phyloP scores from a whole-genome alignment of 1,140 invertebrate species.

The Conopomorpha cramerella region DNA sequence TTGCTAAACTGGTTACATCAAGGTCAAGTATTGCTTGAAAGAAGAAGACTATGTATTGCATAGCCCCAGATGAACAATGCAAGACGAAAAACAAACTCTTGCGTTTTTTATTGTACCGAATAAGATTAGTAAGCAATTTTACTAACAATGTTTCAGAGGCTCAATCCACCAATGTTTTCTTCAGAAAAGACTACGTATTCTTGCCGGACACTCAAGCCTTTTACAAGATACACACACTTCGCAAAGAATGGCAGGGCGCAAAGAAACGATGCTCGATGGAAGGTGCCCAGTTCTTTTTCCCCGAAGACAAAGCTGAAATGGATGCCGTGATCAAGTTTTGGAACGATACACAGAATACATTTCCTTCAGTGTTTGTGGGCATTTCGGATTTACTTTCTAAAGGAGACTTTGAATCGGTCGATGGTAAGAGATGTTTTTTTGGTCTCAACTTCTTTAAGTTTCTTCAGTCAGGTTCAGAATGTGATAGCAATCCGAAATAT shows the following conservation, averaged over 20 bases:
- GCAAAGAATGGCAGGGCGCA: slow-evolving; percentile 23
- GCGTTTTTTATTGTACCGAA: too few relatives aligned
- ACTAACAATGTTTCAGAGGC: slow-evolving; percentile 24
- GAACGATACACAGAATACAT: slow-evolving; percentile 24
- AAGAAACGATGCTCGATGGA: slow-evolving; percentile 22
- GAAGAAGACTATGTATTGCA: too few relatives aligned
- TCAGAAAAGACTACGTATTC: slow-evolving; percentile 28
- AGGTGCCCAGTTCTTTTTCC: slow-evolving; percentile 31
- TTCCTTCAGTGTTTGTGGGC: slow-evolving; percentile 21
- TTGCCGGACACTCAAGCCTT: slow-evolving; percentile 16
- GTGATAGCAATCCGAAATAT: too few relatives aligned
- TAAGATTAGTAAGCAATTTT: too few relatives aligned
- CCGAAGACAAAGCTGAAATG: slow-evolving; percentile 23
- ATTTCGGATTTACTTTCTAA: slow-evolving; percentile 23
- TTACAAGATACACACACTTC: slow-evolving; percentile 34
- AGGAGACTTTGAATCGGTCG: slow-evolving; percentile 31
- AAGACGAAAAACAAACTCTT: too few relatives aligned
- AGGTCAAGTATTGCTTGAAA: too few relatives aligned
- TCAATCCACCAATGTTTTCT: slow-evolving; percentile 18
- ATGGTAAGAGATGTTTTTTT: too few relatives aligned
- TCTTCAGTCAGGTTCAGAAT: too few relatives aligned
- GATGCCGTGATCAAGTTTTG: slow-evolving; percentile 17
- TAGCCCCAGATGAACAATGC: too few relatives aligned
- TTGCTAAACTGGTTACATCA: too few relatives aligned
- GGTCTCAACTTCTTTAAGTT: too few relatives aligned